Conservation (phyloP, 64 coral and sea anemone species). For the Anthopleura sola region DNA sequence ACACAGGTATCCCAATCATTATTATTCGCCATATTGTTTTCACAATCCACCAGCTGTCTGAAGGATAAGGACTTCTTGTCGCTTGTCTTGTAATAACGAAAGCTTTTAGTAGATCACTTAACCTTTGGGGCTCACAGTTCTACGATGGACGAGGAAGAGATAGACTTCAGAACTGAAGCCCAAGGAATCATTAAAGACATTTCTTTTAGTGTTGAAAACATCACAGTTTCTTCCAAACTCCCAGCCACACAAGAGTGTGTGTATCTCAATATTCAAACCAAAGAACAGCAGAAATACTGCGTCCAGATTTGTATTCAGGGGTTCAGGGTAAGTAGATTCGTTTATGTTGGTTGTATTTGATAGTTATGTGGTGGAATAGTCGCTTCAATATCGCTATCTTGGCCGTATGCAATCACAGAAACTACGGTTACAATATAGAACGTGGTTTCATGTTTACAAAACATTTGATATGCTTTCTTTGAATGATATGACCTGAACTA, state of each 20-base stretch:
- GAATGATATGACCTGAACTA: too few relatives aligned
- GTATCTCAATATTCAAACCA: slow-evolving; percentile 47
- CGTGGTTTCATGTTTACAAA: not conserved
- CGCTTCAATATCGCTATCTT: not conserved
- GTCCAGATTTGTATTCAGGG: slow-evolving; percentile 40
- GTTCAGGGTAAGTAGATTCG: slow-evolving; percentile 46
- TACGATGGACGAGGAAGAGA: slow-evolving; percentile 62
- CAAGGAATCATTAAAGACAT: slow-evolving; percentile 50
- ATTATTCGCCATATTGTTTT: too few relatives aligned
- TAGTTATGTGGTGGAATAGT: not conserved
- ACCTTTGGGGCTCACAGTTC: not conserved
- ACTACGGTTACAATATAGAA: not conserved
- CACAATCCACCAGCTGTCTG: not conserved
- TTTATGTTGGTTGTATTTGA: not conserved
- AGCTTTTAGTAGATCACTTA: not conserved
- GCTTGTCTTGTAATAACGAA: not conserved
- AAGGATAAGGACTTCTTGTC: not conserved
- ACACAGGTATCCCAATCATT: too few relatives aligned
- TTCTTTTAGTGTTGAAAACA: slow-evolving; percentile 37
- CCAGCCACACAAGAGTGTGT: slow-evolving; percentile 23
- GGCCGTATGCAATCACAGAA: not conserved
- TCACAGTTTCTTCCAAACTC: slow-evolving; percentile 37
- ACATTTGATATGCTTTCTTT: too few relatives aligned
- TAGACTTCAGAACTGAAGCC: slow-evolving; percentile 62
- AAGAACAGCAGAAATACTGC: slow-evolving; percentile 34